Percentiles rank a stretch among this genome's conserved stretches.
Evolutionary conservation across 2,888 invertebrate species (phyloP).

Genomic region (Herminia tarsipennalis): DNA sequence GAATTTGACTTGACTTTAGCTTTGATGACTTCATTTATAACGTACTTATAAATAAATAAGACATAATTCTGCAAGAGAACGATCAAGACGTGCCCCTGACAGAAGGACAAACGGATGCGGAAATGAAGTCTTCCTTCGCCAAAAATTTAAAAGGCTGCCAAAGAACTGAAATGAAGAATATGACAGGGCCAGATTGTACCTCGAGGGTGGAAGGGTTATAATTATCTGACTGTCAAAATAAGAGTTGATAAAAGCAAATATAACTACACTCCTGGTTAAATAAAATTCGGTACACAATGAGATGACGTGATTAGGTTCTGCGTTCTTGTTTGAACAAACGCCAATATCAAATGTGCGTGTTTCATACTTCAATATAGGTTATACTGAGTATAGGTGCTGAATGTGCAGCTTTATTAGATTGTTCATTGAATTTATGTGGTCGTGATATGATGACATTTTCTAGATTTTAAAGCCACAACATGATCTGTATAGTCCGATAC

Average conservation of each 20-base stretch:
- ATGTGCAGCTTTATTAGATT: no score
- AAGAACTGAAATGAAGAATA: constrained; percentile 27
- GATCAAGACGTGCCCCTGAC: constrained; percentile 28
- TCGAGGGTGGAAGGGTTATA: constrained; percentile 37
- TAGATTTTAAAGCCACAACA: no score
- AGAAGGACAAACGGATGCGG: constrained; percentile 40
- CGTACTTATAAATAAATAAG: constrained; percentile 5
- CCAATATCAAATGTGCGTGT: constrained; percentile 4
- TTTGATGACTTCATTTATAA: background rate
- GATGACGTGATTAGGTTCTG: background rate
- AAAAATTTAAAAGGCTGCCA: constrained; percentile 34
- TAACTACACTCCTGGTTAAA: constrained; percentile 29
- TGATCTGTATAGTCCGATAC: no score
- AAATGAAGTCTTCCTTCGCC: constrained; percentile 40
- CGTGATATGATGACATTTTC: no score
- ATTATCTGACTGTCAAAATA: constrained; percentile 41
- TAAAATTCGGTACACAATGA: constrained; percentile 12
- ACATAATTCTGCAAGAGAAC: constrained; percentile 16
- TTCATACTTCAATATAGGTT: background rate
- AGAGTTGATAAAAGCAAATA: constrained; percentile 25
- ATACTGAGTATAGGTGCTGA: background rate
- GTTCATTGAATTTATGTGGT: no score
- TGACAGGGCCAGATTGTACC: constrained; percentile 38
- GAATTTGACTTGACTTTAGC: background rate
- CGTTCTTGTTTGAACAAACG: background rate